A percentile compares a stretch with the other conserved stretches of the same genome.
These are phyloP conservation scores for Caenorhabditis japonica DNA, from an alignment of 2,888 invertebrate species.

Conservation along the genomic window DNA sequence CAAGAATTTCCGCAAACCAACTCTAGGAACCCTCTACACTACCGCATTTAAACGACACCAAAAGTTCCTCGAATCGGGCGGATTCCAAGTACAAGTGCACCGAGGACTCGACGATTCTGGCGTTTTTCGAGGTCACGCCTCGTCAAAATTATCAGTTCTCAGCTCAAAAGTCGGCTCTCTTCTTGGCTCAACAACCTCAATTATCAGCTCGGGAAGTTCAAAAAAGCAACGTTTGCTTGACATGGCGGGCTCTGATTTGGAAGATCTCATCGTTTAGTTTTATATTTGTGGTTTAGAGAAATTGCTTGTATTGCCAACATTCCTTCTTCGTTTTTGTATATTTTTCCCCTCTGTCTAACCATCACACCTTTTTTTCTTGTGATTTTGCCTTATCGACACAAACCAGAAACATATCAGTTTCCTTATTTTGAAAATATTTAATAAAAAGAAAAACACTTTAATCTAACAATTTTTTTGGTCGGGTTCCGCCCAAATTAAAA, in stretches of 20 bases:
- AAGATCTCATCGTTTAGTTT: conserved; percentile 57
- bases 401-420: not conserved
- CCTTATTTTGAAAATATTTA: not conserved
- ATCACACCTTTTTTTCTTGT: conserved; percentile 7
- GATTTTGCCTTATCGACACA: conserved; percentile 7
- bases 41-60: conserved; percentile 84
- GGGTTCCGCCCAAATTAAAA: too few relatives aligned
- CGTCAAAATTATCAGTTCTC: conserved; percentile 53
- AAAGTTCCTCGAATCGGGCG: conserved; percentile 72
- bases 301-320: too few relatives aligned
- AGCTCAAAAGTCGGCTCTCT: conserved; percentile 54
- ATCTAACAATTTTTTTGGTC: too few relatives aligned
- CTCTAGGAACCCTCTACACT: conserved; percentile 84
- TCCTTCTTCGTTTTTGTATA: not conserved
- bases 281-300: too few relatives aligned
- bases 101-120: conserved; percentile 84
- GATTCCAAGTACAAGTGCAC: conserved; percentile 83
- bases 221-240: conserved; percentile 50
- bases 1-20: conserved; percentile 89
- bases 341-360: not conserved
- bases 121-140: conserved; percentile 37
- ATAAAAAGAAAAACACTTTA: not conserved
- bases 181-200: conserved; percentile 53
- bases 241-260: conserved; percentile 49
- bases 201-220: conserved; percentile 17